These are phyloP conservation scores for Catagonus wagneri DNA, from an alignment of 2,113 vertebrate species.

Conservation along the genomic window DNA sequence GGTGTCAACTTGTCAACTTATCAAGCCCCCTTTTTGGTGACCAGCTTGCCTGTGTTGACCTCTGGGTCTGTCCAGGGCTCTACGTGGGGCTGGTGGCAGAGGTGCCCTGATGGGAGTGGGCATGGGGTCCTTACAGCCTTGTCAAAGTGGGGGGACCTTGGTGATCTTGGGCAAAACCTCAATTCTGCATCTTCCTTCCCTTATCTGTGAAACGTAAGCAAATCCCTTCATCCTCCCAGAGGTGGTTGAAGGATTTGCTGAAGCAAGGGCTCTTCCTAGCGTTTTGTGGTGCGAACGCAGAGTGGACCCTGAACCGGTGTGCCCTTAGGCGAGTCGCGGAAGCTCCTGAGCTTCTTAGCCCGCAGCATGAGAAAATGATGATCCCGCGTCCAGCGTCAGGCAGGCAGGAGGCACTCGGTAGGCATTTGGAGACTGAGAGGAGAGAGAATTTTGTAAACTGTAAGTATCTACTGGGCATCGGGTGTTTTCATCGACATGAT, in stretches of 20 bases:
- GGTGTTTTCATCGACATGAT: neutral
- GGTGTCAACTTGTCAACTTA: neutral
- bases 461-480: no score
- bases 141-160: neutral
- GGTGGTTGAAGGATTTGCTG: fast-evolving
- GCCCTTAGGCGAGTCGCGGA: neutral
- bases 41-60: no score
- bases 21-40: neutral
- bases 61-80: neutral
- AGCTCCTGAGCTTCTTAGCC: neutral
- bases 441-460: no score
- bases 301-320: no score
- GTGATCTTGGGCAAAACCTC: neutral
- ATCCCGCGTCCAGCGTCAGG: fast-evolving
- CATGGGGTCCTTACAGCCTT: neutral
- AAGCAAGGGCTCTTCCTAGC: fast-evolving
- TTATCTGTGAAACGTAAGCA: neutral
- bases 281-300: neutral
- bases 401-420: fast-evolving
- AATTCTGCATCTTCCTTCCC: neutral
- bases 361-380: neutral
- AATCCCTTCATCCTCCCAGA: neutral
- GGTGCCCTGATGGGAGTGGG: neutral
- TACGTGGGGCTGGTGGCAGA: fast-evolving
- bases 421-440: neutral